Base-by-base conservation (phyloP, 2,888 invertebrate genomes). In the Agonopterix arenella region DNA sequence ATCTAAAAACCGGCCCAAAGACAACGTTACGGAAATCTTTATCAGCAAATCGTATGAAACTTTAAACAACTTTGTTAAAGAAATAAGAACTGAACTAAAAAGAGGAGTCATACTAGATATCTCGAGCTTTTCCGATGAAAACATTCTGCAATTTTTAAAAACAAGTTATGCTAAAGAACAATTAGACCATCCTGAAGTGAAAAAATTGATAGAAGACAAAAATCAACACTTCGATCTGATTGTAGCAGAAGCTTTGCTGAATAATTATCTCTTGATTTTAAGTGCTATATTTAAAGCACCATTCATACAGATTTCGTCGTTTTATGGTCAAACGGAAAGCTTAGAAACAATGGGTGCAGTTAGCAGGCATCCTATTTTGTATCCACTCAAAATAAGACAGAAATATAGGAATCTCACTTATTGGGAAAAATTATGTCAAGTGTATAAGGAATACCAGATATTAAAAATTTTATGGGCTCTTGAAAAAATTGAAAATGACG, bases 301-400 rank as follows among this genome's bases (percentile, higher is more conserved):
- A 0, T 56, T 66, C 0, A 66, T 76, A 10, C 59, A 55, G 43
- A 48, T 76, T 0, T 74, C 74, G 50, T 77, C 78, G 0, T 59
- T 73, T 2, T 66, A 67, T 7, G 50, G 58, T 0, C 1, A 55
- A 1, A 8, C 37, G 7, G 48, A 46, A 7, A 68, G 10, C 59
- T 62, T 45, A 52, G 18, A 61, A 36, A 36, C 48, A 0, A 45
- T 77, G 2, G 78, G 78, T 18, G 18, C 18, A 7, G 65, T 66
- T 0, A 61, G 73, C 1, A 48, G 36, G 2, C 73, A 77, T 55
- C 73, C 73, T 0, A 40, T 75, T 1, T 48, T 77, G 0, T 76
- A 72, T 44, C 73, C 74, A 2, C 7, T 10, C 1, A 4, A 2
- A 5, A 7, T 60, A 0, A 55, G 51, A 2, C 59, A 62, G 10